phyloP scores from a whole-genome alignment of 2,888 invertebrate genomes.

The Epistrophe grossulariae region DNA sequence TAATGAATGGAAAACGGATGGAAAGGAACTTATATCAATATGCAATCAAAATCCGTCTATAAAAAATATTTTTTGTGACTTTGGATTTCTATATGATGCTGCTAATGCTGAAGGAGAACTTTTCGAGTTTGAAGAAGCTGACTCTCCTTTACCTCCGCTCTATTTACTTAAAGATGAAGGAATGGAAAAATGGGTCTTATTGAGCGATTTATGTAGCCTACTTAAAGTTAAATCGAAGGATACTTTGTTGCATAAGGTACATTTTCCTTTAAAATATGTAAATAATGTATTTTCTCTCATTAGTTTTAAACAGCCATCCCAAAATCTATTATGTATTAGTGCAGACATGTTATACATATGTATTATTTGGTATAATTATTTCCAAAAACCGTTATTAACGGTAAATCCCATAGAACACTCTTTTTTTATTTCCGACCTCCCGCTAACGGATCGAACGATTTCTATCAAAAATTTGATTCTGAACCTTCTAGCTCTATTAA shows the following conservation, averaged over 20 bases:
- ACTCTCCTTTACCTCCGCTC: conserved; percentile 91
- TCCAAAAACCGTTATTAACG: too few relatives aligned
- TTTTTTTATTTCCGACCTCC: too few relatives aligned
- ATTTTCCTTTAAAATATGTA: neutral
- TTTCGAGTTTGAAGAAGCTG: conserved; percentile 92
- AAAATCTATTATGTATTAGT: too few relatives aligned
- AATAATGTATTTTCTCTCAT: too few relatives aligned
- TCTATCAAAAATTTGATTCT: too few relatives aligned
- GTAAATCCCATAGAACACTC: too few relatives aligned
- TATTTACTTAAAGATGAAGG: conserved; percentile 89
- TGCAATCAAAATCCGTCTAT: conserved; percentile 31
- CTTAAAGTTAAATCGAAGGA: conserved; percentile 93
- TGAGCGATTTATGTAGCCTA: conserved; percentile 91
- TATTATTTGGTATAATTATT: too few relatives aligned
- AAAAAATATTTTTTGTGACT: conserved; percentile 71
- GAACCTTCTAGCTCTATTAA: too few relatives aligned
- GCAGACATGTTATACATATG: too few relatives aligned
- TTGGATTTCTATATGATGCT: conserved; percentile 52
- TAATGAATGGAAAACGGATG: conserved; percentile 31
- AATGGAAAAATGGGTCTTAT: conserved; percentile 91
- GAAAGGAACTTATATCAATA: conserved; percentile 7
- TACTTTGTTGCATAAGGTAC: conserved; percentile 88
- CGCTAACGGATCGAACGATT: too few relatives aligned
- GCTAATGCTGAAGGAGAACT: conserved; percentile 85
- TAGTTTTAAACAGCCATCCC: too few relatives aligned